Base-by-base conservation (phyloP, 92 coral and sea anemone genomes). In the Siderastrea siderea region DNA sequence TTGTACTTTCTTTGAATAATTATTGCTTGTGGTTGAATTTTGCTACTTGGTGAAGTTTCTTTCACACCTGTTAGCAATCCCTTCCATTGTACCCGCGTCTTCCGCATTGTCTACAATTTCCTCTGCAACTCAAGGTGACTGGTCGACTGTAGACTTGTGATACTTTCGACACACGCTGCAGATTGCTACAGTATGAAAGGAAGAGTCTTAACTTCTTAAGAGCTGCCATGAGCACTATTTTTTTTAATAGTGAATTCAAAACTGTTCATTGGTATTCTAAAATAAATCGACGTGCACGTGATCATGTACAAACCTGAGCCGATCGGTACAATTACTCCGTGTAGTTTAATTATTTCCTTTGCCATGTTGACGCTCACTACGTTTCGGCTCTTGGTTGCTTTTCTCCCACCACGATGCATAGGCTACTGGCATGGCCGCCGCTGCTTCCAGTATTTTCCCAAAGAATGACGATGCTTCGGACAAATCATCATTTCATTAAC, bases 291-390 rank as follows among this genome's bases (percentile, higher is more conserved):
- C 4, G 7, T 26, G 38, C 38, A 74, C 26, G 4, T 51, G 63
- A 11, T 7, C 47, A 26, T 0, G 38, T 65, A 75, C 90, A 49
- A 74, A 87, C 94, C 94, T 87, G 94, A 91, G 11, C 94, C 91
- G 54, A 91, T 74, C 44, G 94, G 84, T 58, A 91, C 94, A 82
- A 87, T 51, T 43, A 75, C 89, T 57, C 78, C 84, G 55, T 91
- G 88, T 19, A 81, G 82, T 61, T 68, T 85, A 50, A 61, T 71
- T 54, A 90, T 71, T 62, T 57, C 91, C 71, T 90, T 86, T 52
- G 93, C 88, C 93, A 90, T 90, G 66, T 11, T 61, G 11, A 90
- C 57, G 59, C 38, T 26, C 38, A 26, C 38, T 26, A 26, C 38
- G 38, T 26, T 26, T 26, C 38, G 38, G 38, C 38, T 26, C 38